Percentiles rank a stretch among this genome's conserved stretches.
Evolutionary conservation across 2,797 vertebrate genomes (phyloP).

Genomic region (Prunella strophiata): DNA sequence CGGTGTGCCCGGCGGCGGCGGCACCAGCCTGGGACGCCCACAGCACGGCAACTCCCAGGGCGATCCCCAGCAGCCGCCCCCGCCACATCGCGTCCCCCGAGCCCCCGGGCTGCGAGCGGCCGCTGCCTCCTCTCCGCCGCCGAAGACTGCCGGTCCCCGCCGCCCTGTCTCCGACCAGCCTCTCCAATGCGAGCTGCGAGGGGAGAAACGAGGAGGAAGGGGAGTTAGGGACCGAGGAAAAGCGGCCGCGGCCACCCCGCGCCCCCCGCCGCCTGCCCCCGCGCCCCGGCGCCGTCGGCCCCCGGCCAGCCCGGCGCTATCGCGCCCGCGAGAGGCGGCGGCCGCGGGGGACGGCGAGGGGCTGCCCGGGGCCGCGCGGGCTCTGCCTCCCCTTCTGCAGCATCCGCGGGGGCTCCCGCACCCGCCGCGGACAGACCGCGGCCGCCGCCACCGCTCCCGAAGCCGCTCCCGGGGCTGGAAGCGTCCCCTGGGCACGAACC

Average conservation of each 20-base stretch:
- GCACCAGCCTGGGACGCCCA: constrained; percentile 77
- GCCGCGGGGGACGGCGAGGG: neutral
- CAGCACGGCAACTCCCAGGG: constrained; percentile 83
- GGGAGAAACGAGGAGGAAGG: too few relatives aligned
- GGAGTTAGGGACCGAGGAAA: neutral
- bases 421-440: neutral
- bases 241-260: neutral
- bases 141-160: neutral
- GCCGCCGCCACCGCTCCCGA: neutral
- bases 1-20: constrained; percentile 76
- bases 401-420: neutral
- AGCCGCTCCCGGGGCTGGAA: neutral
- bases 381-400: neutral
- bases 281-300: constrained; percentile 24
- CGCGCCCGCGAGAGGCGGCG: neutral
- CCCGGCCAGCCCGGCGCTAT: neutral
- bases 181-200: neutral
- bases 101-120: constrained; percentile 48
- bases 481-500: neutral
- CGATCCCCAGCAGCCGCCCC: constrained; percentile 82
- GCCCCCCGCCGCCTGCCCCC: constrained; percentile 40
- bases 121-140: constrained; percentile 6
- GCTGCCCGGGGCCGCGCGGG: neutral
- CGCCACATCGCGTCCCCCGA: constrained; percentile 78
- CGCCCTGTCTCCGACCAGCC: neutral